phyloP scores from a whole-genome alignment of 1,140 invertebrate genomes.

The Pseudomyrmex dendroicus region DNA sequence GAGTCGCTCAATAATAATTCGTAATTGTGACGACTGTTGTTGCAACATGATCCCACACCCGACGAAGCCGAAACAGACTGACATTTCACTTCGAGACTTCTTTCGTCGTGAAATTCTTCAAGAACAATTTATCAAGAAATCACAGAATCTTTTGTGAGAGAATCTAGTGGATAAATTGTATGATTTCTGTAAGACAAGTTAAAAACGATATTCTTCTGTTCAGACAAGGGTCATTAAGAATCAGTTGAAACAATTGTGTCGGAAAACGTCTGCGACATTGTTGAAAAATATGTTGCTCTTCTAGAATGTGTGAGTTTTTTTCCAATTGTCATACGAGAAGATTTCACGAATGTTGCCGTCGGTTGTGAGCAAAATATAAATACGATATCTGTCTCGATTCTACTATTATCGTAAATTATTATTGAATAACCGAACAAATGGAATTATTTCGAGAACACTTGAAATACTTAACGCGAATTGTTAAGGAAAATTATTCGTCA shows the following conservation, averaged over 20 bases:
- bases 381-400: background rate
- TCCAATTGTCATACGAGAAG: background rate
- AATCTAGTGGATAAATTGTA: conserved; percentile 1
- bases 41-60: no score
- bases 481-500: background rate
- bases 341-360: background rate
- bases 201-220: background rate
- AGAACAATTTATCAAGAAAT: background rate
- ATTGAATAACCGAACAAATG: background rate
- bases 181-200: background rate
- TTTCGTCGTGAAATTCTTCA: conserved; percentile 9
- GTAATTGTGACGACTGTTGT: conserved; percentile 27
- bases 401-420: background rate
- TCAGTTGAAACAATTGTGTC: background rate
- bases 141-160: background rate
- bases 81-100: no score
- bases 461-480: background rate
- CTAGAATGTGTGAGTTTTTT: conserved; percentile 5
- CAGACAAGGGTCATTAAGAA: background rate
- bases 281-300: background rate
- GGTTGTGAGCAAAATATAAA: background rate
- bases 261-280: background rate
- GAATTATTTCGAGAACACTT: background rate
- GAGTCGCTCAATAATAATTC: background rate
- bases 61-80: no score